Conservation (phyloP, 2,888 invertebrate species). For the Auanema sp. region DNA sequence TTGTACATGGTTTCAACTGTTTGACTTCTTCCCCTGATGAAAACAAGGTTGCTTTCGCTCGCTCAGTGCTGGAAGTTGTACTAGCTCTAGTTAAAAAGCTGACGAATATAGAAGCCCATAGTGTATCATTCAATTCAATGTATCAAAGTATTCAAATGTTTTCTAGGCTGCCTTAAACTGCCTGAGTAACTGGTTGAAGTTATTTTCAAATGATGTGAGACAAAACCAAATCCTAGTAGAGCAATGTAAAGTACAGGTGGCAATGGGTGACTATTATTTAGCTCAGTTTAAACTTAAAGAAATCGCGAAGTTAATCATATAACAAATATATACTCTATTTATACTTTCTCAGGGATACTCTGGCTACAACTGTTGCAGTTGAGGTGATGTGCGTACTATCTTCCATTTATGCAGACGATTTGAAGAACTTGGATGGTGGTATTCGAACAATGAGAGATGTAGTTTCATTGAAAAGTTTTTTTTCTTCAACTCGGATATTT, state of each 20-base stretch:
- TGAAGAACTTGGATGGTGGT: not conserved
- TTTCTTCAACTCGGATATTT: not conserved
- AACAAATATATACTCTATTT: not conserved
- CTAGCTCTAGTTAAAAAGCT: not conserved
- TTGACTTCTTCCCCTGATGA: too few species aligned
- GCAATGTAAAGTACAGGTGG: conserved; percentile 11
- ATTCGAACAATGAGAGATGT: not conserved
- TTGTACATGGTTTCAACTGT: too few species aligned
- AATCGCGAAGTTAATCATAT: not conserved
- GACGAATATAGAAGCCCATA: not conserved
- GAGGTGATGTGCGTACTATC: not conserved
- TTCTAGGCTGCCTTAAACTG: not conserved
- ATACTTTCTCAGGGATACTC: not conserved
- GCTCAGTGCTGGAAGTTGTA: too few species aligned
- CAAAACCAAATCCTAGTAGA: conserved; percentile 6
- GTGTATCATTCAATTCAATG: not conserved
- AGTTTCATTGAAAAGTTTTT: not conserved
- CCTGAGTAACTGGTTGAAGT: not conserved
- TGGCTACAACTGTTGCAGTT: conserved; percentile 1
- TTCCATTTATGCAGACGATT: not conserved
- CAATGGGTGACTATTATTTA: conserved; percentile 19
- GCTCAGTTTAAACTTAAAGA: not conserved
- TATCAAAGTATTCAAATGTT: too few species aligned
- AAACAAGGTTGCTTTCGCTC: too few species aligned
- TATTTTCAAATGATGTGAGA: not conserved